These are phyloP conservation scores for Ashinkailepas kermadecensis DNA, from an alignment of 2,888 invertebrate genomes.

Conservation along the genomic window DNA sequence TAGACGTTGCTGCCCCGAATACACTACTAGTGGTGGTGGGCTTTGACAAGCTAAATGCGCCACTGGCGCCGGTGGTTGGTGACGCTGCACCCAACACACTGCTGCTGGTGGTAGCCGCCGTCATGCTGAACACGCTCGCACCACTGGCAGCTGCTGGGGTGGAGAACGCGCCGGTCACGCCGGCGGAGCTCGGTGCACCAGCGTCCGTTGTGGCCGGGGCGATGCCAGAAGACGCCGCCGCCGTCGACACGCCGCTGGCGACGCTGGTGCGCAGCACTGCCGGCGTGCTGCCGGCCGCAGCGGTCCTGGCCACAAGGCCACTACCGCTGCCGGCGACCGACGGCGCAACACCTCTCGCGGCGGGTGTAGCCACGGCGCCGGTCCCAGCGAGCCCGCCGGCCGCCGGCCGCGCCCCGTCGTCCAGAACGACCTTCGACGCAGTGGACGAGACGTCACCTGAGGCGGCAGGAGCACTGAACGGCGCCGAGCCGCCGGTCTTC, in stretches of 20 bases:
- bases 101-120: not conserved
- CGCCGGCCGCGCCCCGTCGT: too few species aligned
- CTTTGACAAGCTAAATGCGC: not conserved
- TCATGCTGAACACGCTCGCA: slow-evolving; percentile 16
- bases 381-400: not conserved
- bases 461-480: not conserved
- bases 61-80: slow-evolving; percentile 4
- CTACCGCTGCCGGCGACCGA: not conserved
- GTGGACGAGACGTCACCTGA: not conserved
- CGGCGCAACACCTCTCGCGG: not conserved
- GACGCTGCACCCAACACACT: slow-evolving; percentile 9
- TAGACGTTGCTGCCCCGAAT: slow-evolving; percentile 21
- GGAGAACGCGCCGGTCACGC: not conserved
- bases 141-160: not conserved
- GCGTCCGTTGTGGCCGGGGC: too few species aligned
- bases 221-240: too few species aligned
- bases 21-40: slow-evolving; percentile 23
- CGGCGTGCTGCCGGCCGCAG: not conserved
- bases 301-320: not conserved
- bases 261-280: not conserved
- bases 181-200: too few species aligned
- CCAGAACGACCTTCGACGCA: too few species aligned
- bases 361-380: not conserved
- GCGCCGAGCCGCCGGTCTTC: too few species aligned
- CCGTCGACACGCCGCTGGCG: not conserved